phyloP scores from a whole-genome alignment of 2,797 vertebrate genomes.

The Hephaestus fuliginosus region DNA sequence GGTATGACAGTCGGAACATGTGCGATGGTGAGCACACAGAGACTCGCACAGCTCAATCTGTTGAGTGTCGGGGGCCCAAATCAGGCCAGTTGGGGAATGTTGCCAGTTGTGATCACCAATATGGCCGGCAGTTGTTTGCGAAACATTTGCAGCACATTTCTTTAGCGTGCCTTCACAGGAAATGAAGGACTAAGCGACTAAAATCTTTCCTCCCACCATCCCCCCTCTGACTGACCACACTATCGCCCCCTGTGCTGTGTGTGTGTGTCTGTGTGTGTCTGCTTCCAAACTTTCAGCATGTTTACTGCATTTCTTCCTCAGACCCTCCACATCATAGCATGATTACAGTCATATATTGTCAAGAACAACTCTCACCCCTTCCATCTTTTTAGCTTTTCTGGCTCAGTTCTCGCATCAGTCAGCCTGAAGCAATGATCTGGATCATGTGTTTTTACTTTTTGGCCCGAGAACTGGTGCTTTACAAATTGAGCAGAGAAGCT shows the following conservation, averaged over 20 bases:
- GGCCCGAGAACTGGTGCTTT: slow-evolving; percentile 41
- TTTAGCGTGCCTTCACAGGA: slow-evolving; percentile 63
- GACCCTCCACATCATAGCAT: slow-evolving; percentile 19
- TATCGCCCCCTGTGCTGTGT: slow-evolving; percentile 7
- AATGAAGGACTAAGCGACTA: slow-evolving; percentile 66
- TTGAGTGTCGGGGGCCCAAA: slow-evolving; percentile 60
- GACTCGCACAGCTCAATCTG: slow-evolving; percentile 76
- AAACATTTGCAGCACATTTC: slow-evolving; percentile 66
- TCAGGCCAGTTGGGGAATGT: slow-evolving; percentile 61
- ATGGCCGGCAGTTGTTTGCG: slow-evolving; percentile 76
- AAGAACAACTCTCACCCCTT: not conserved
- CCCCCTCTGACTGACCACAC: not conserved
- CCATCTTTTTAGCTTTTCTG: not conserved
- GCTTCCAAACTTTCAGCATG: slow-evolving; percentile 5
- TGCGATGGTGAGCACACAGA: slow-evolving; percentile 69
- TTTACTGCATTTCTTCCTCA: slow-evolving; percentile 21
- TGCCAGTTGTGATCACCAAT: slow-evolving; percentile 80
- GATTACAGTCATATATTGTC: slow-evolving; percentile 3
- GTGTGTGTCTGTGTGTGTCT: slow-evolving; percentile 31
- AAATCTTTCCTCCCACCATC: not conserved
- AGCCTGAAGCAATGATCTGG: slow-evolving; percentile 37
- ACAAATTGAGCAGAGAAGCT: slow-evolving; percentile 42
- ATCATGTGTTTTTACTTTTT: slow-evolving; percentile 60
- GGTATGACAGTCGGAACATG: slow-evolving; percentile 76
- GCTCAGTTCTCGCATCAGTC: slow-evolving; percentile 18